Evolutionary conservation across 2,797 vertebrate species (phyloP).

Genomic region (Bucorvus abyssinicus): DNA sequence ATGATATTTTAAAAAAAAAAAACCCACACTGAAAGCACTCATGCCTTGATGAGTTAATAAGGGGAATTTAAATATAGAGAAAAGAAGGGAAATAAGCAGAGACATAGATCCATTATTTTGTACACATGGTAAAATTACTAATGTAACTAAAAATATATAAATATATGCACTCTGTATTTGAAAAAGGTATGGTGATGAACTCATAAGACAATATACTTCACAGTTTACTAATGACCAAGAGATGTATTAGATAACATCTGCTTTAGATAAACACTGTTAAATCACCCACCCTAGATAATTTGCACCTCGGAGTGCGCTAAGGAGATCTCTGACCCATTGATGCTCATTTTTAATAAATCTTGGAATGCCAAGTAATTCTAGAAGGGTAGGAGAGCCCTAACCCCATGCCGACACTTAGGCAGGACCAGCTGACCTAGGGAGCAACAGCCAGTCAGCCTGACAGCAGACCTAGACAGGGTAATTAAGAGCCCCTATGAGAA

Average conservation of each 20-base stretch:
- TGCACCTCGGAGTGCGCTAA: background rate
- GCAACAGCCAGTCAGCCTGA: background rate
- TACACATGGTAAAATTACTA: background rate
- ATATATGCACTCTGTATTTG: background rate
- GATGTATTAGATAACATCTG: slow-evolving; percentile 46
- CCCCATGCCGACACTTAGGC: background rate
- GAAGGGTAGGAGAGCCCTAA: slow-evolving; percentile 17
- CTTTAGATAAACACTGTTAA: slow-evolving; percentile 46
- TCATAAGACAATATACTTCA: background rate
- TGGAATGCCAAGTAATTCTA: slow-evolving; percentile 65
- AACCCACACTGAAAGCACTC: background rate
- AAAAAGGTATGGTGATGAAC: background rate
- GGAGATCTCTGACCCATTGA: slow-evolving; percentile 38
- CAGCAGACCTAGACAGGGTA: background rate
- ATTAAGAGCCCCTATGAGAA: slow-evolving; percentile 18
- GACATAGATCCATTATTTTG: background rate
- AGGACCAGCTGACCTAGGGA: slow-evolving; percentile 2
- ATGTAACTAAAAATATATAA: background rate
- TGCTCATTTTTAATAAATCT: slow-evolving; percentile 63
- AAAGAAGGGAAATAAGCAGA: background rate
- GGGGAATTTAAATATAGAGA: background rate
- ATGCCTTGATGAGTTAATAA: background rate
- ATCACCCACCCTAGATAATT: slow-evolving; percentile 21
- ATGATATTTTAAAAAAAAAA: background rate
- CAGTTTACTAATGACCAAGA: background rate